Evolutionary conservation across 2,113 vertebrate species (phyloP).

Genomic region (Nothocercus nigrocapillus): DNA sequence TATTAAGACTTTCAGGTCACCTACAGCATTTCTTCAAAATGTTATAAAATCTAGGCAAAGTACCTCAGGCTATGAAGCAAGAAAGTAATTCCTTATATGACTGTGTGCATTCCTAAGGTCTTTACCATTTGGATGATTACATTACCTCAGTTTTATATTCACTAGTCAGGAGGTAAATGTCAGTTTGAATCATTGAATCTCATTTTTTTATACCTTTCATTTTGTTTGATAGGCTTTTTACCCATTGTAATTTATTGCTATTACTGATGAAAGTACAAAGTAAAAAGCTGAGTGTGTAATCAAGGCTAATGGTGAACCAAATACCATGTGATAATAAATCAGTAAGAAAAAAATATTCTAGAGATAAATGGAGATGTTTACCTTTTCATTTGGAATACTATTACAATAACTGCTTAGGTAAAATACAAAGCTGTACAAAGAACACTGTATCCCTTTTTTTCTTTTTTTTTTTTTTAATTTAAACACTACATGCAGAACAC

Average conservation of each 20-base stretch:
- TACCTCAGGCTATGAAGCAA: not conserved
- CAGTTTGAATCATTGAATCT: slow-evolving; percentile 14
- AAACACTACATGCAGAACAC: not conserved
- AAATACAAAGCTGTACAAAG: not conserved
- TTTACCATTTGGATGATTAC: slow-evolving; percentile 48
- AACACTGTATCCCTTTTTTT: not conserved
- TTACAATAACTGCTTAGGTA: slow-evolving; percentile 38
- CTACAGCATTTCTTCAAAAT: slow-evolving; percentile 17
- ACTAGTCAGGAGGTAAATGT: slow-evolving; percentile 60
- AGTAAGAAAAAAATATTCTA: slow-evolving; percentile 13
- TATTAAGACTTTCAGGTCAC: slow-evolving; percentile 20
- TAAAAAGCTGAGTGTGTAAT: slow-evolving; percentile 40
- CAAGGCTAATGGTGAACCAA: slow-evolving; percentile 30
- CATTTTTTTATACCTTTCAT: slow-evolving; percentile 2
- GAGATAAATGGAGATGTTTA: slow-evolving; percentile 6
- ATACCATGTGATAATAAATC: slow-evolving; percentile 26
- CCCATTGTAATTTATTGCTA: slow-evolving; percentile 25
- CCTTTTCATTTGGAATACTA: slow-evolving; percentile 4
- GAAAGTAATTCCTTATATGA: not conserved
- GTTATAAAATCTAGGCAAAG: slow-evolving; percentile 7
- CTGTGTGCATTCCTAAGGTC: not conserved
- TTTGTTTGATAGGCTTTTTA: slow-evolving; percentile 22
- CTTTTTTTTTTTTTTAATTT: not conserved
- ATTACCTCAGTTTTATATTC: slow-evolving; percentile 49
- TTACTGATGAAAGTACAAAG: slow-evolving; percentile 22